A percentile compares a stretch with the other conserved stretches of the same genome.
Evolutionary conservation across 2,113 vertebrate species (phyloP).

Genomic region (Gymnarchus niloticus): DNA sequence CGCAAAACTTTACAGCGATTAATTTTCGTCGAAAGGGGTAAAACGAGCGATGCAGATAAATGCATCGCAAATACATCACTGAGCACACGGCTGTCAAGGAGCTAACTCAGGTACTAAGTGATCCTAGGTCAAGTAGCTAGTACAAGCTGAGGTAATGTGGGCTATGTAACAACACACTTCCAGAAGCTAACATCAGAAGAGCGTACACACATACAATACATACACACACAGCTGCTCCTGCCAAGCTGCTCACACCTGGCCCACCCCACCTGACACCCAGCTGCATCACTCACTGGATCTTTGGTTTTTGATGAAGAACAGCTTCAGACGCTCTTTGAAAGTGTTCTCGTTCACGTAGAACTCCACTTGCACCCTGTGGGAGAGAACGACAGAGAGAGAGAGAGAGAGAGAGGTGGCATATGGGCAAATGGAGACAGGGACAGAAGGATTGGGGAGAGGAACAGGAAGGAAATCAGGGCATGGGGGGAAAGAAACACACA

Average conservation of each 20-base stretch:
- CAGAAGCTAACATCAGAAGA: not conserved
- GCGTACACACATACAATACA: not conserved
- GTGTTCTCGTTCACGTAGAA: constrained; percentile 80
- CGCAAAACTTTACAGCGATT: no score
- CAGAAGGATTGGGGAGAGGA: not conserved
- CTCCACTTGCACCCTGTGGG: constrained; percentile 70
- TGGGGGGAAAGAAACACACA: no score
- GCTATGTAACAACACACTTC: not conserved
- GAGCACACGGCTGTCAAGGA: no score
- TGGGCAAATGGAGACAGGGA: not conserved
- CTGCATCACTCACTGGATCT: constrained; percentile 70
- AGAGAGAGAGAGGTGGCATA: constrained; percentile 12
- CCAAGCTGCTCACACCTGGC: not conserved
- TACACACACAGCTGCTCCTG: not conserved
- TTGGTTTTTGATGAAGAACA: constrained; percentile 85
- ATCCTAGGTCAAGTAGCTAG: no score
- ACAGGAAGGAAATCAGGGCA: not conserved
- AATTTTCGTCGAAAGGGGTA: no score
- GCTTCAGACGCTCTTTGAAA: constrained; percentile 76
- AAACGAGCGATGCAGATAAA: no score
- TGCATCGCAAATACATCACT: no score
- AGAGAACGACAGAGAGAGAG: constrained; percentile 28
- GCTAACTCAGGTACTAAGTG: no score
- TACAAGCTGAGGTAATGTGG: no score
- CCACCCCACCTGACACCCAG: no score